phyloP scores from a whole-genome alignment of 2,888 invertebrate species.

The Phasia obesa region DNA sequence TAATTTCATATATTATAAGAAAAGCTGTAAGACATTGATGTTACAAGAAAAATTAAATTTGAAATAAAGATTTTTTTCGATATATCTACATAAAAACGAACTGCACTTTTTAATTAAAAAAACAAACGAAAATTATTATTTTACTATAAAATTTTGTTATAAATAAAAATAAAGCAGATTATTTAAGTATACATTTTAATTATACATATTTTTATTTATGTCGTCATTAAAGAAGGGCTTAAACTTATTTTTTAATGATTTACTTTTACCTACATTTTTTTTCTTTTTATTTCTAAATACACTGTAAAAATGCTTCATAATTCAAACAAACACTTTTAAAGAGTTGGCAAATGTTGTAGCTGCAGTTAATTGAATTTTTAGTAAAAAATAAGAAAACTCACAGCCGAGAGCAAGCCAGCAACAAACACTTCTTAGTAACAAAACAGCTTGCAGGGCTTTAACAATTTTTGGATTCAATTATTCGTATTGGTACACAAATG shows the following conservation, averaged over 20 bases:
- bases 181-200: background rate
- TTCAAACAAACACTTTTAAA: slow-evolving; percentile 15
- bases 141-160: no score
- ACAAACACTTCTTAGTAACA: slow-evolving; percentile 36
- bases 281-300: slow-evolving; percentile 49
- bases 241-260: background rate
- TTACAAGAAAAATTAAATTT: slow-evolving; percentile 50
- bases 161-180: background rate
- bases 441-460: slow-evolving; percentile 39
- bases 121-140: background rate
- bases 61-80: slow-evolving; percentile 66
- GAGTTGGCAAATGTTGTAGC: slow-evolving; percentile 36
- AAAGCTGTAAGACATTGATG: slow-evolving; percentile 63
- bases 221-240: background rate
- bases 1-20: slow-evolving; percentile 54
- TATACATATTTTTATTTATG: no score
- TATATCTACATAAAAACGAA: slow-evolving; percentile 56
- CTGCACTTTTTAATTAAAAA: slow-evolving; percentile 50
- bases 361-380: slow-evolving; percentile 30
- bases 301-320: slow-evolving; percentile 39
- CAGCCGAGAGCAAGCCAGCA: slow-evolving; percentile 53
- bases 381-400: slow-evolving; percentile 20
- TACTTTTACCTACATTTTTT: slow-evolving; percentile 1
- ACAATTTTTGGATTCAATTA: slow-evolving; percentile 48
- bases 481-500: slow-evolving; percentile 46